phyloP scores from a whole-genome alignment of 1,140 invertebrate species.

The Camponotus pennsylvanicus region DNA sequence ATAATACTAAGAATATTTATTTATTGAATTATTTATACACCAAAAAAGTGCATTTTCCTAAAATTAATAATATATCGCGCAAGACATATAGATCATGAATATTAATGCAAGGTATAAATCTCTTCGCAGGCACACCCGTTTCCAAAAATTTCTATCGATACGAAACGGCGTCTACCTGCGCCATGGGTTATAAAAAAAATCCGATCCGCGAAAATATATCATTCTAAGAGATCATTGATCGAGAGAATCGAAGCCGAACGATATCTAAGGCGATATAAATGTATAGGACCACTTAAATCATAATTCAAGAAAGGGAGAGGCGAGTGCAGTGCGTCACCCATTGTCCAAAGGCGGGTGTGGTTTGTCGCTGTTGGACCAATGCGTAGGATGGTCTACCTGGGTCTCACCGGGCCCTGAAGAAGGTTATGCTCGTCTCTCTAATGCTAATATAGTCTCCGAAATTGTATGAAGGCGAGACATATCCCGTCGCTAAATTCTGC shows the following conservation, averaged over 20 bases:
- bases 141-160: slow-evolving; percentile 42
- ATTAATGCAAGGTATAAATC: slow-evolving; percentile 50
- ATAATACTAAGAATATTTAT: no score
- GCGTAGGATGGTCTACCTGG: slow-evolving; percentile 78
- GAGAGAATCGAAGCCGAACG: slow-evolving; percentile 43
- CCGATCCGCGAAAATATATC: slow-evolving; percentile 47
- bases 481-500: slow-evolving; percentile 69
- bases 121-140: slow-evolving; percentile 21
- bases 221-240: slow-evolving; percentile 57
- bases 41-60: slow-evolving; percentile 12
- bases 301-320: slow-evolving; percentile 75
- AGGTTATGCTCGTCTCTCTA: slow-evolving; percentile 69
- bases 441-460: slow-evolving; percentile 77
- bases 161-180: slow-evolving; percentile 26
- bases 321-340: slow-evolving; percentile 73
- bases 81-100: slow-evolving; percentile 35
- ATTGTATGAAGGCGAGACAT: slow-evolving; percentile 75
- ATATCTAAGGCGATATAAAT: slow-evolving; percentile 62
- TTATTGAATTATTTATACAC: neutral
- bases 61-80: slow-evolving; percentile 30
- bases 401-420: slow-evolving; percentile 57
- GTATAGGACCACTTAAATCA: slow-evolving; percentile 65
- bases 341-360: slow-evolving; percentile 77
- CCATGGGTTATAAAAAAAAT: neutral
- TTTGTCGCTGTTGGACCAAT: slow-evolving; percentile 76